These are phyloP conservation scores for Drosophila koepferae DNA, from an alignment of 2,888 invertebrate species.

Conservation along the genomic window DNA sequence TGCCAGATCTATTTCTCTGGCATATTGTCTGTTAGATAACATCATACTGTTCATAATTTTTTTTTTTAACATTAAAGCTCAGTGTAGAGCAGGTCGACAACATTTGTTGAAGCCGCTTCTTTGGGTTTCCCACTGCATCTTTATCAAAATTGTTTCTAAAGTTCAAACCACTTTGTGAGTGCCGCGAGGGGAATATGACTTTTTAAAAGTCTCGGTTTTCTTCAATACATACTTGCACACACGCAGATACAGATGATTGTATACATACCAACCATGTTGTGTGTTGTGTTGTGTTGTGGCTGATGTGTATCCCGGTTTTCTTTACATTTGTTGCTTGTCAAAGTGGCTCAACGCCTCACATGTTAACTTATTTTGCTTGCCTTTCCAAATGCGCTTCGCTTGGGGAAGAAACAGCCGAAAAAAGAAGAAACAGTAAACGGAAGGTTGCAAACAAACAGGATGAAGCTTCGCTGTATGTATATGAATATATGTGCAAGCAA, in stretches of 20 bases:
- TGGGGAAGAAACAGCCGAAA: conserved; percentile 15
- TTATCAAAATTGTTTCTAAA: conserved; percentile 80
- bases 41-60: too few relatives aligned
- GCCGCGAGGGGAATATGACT: conserved; percentile 69
- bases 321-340: conserved; percentile 79
- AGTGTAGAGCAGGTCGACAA: conserved; percentile 42
- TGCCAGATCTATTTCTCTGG: too few relatives aligned
- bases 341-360: conserved; percentile 75
- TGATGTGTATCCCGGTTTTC: conserved; percentile 61
- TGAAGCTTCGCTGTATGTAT: conserved; percentile 8
- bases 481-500: background rate
- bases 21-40: background rate
- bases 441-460: conserved; percentile 23
- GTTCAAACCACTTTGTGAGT: conserved; percentile 79
- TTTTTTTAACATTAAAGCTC: too few relatives aligned
- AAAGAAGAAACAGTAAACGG: conserved; percentile 60
- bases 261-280: conserved; percentile 36
- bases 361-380: conserved; percentile 71
- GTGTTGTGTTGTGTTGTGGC: conserved; percentile 52
- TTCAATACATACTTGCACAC: conserved; percentile 29
- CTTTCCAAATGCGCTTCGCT: conserved; percentile 23
- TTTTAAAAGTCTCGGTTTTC: conserved; percentile 71
- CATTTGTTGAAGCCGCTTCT: conserved; percentile 18
- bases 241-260: conserved; percentile 10
- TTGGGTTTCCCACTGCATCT: conserved; percentile 67